Conservation (phyloP, 2,113 vertebrate species). For the Cynopterus brachyotis region DNA sequence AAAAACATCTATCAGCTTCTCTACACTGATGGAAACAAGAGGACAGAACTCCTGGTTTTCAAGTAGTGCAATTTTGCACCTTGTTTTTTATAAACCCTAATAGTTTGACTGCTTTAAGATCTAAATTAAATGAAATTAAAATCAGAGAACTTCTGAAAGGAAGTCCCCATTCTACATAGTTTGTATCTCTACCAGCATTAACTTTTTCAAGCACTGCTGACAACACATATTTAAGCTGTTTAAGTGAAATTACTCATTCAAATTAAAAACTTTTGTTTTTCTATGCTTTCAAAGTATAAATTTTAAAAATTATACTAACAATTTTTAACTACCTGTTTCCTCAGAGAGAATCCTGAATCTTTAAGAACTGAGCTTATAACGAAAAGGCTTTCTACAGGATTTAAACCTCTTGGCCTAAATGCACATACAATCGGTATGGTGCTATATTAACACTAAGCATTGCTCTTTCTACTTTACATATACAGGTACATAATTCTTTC, state of each 20-base stretch:
- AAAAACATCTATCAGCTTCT: neutral
- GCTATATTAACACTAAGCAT: neutral
- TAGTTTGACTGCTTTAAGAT: neutral
- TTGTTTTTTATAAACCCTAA: neutral
- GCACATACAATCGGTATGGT: neutral
- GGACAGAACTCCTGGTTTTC: neutral
- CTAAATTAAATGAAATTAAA: conserved; percentile 41
- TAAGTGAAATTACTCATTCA: neutral
- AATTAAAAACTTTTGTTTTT: neutral
- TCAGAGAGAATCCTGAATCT: neutral
- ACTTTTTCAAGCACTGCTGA: neutral
- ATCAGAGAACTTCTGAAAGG: neutral
- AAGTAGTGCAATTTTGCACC: neutral
- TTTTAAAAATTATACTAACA: neutral
- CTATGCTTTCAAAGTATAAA: neutral
- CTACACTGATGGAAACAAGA: neutral
- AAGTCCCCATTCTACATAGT: neutral
- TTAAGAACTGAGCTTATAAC: neutral
- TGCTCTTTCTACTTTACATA: neutral
- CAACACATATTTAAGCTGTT: neutral
- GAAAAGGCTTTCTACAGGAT: neutral
- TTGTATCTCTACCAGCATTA: neutral
- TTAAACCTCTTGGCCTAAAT: neutral
- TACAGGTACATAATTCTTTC: neutral
- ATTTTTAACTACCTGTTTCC: neutral